Percentiles rank a stretch among this genome's conserved stretches.
These are phyloP conservation scores for Drosophila mimica DNA, from an alignment of 2,888 invertebrate species.

Conservation along the genomic window DNA sequence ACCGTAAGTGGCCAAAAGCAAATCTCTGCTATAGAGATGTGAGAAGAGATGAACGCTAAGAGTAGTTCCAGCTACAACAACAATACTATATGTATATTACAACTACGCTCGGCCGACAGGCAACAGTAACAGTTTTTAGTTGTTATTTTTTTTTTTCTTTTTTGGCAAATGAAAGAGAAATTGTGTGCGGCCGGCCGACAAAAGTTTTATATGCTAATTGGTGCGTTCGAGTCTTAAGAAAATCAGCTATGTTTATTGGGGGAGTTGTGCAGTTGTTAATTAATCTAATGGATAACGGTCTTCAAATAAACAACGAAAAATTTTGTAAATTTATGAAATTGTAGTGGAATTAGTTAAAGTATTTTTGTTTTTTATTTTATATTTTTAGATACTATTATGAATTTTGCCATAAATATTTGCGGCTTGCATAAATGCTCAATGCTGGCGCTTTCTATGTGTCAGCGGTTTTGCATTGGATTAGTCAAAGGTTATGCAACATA, in stretches of 20 bases:
- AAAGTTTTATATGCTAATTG: constrained; percentile 72
- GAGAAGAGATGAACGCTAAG: constrained; percentile 43
- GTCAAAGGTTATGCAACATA: constrained; percentile 65
- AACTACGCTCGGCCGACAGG: constrained; percentile 48
- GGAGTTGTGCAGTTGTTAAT: constrained; percentile 24
- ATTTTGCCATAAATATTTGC: background rate
- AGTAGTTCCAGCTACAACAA: constrained; percentile 20
- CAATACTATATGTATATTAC: constrained; percentile 6
- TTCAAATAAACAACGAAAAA: background rate
- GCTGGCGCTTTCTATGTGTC: constrained; percentile 43
- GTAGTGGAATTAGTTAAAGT: background rate
- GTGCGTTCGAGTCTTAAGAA: constrained; percentile 36
- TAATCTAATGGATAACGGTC: constrained; percentile 19
- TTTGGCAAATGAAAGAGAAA: constrained; percentile 78
- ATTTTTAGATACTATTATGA: background rate
- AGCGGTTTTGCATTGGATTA: constrained; percentile 38
- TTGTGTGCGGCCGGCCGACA: constrained; percentile 63
- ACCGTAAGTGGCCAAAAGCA: constrained; percentile 73
- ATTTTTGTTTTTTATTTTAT: background rate
- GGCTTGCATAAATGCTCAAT: constrained; percentile 16
- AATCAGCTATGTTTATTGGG: constrained; percentile 7
- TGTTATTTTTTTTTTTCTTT: constrained; percentile 46
- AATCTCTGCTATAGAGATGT: constrained; percentile 70
- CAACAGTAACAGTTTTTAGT: constrained; percentile 62
- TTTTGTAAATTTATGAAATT: constrained; percentile 7